Conservation (phyloP, 2,113 vertebrate genomes). For the Macrotus californicus region DNA sequence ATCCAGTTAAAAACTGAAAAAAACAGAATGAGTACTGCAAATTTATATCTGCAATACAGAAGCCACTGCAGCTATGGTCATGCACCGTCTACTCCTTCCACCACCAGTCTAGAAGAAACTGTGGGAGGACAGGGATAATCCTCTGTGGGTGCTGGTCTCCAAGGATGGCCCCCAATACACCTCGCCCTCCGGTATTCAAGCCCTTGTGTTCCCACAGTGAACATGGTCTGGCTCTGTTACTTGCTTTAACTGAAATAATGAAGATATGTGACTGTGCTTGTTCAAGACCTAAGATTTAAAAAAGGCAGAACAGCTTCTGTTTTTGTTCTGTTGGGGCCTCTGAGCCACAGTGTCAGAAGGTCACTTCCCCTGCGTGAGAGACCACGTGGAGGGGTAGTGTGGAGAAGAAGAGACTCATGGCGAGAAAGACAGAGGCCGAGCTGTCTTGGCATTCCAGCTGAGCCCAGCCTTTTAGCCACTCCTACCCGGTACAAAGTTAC, state of each 20-base stretch:
- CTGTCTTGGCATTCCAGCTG: not conserved
- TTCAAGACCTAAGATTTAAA: not conserved
- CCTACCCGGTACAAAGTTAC: not conserved
- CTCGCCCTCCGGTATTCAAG: not conserved
- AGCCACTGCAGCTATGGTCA: not conserved
- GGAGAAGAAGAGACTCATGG: not conserved
- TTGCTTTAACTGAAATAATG: not conserved
- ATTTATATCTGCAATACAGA: not conserved
- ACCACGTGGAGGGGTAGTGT: not conserved
- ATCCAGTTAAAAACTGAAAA: not conserved
- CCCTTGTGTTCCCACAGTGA: not conserved
- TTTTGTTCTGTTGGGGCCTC: not conserved
- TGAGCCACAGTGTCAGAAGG: not conserved
- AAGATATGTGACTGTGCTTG: not conserved
- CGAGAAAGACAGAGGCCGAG: not conserved
- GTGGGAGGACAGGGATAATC: not conserved
- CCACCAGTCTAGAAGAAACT: not conserved
- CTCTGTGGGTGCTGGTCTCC: not conserved
- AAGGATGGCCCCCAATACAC: not conserved
- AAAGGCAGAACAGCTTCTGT: not conserved
- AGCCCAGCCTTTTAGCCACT: not conserved
- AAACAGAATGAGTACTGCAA: not conserved
- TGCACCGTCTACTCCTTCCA: not conserved
- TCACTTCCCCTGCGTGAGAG: not conserved
- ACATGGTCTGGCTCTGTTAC: not conserved